A percentile compares a stretch with the other conserved stretches of the same genome.
Conservation (phyloP, 2,888 invertebrate genomes). For the Onthophagus sagittarius region DNA sequence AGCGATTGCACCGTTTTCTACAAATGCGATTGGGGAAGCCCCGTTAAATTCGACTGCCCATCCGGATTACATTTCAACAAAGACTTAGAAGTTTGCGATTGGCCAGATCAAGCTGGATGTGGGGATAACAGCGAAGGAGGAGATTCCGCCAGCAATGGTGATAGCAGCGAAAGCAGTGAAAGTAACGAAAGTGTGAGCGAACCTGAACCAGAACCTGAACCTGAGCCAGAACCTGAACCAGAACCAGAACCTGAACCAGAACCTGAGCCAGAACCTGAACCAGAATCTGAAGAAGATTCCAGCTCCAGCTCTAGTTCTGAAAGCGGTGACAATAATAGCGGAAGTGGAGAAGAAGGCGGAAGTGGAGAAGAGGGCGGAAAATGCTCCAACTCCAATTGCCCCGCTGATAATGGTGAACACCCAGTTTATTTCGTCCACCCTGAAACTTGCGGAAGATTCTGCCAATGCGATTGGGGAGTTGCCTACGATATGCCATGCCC, state of each 20-base stretch:
- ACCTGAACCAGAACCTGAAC: not conserved
- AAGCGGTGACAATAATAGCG: too few species aligned
- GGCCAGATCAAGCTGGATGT: not conserved
- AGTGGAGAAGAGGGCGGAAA: not conserved
- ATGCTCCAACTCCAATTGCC: not conserved
- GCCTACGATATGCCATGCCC: conserved; percentile 10
- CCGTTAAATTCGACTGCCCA: not conserved
- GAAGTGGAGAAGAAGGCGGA: too few species aligned
- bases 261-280: too few species aligned
- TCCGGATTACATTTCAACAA: not conserved
- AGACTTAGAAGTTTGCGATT: not conserved
- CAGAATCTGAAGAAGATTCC: not conserved
- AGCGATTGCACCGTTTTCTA: not conserved
- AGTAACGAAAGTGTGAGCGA: not conserved
- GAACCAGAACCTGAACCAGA: not conserved
- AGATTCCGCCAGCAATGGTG: not conserved
- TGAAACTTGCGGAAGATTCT: conserved; percentile 4
- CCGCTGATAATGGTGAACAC: not conserved
- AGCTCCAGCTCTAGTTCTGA: not conserved
- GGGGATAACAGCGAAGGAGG: not conserved
- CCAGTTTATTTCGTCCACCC: not conserved
- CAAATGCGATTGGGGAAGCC: not conserved
- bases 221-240: not conserved
- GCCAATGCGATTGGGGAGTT: conserved; percentile 5
- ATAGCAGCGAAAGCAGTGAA: not conserved